phyloP scores from a whole-genome alignment of 2,888 invertebrate species.

The Drosophila neotestacea region DNA sequence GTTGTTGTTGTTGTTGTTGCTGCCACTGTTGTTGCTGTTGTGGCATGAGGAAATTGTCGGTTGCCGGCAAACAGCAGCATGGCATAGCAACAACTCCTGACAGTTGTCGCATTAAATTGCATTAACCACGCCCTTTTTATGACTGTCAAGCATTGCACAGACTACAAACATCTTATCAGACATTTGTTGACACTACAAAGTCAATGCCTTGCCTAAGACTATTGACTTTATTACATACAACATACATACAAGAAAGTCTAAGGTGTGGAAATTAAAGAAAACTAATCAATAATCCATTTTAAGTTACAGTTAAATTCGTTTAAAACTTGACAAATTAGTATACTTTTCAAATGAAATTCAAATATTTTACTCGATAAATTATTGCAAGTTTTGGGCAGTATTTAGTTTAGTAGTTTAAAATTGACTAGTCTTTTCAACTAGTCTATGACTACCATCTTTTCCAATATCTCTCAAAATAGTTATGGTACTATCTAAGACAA shows the following conservation, averaged over 20 bases:
- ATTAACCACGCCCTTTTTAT: conserved; percentile 33
- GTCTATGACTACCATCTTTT: too few relatives aligned
- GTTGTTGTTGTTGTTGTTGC: not conserved
- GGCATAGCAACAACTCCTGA: conserved; percentile 30
- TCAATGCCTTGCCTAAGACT: conserved; percentile 29
- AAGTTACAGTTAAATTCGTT: not conserved
- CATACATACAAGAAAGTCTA: not conserved
- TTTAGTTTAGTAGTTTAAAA: too few relatives aligned
- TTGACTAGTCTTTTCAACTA: too few relatives aligned
- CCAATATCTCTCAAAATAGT: too few relatives aligned
- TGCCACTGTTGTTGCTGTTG: conserved; percentile 12
- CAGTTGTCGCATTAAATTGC: conserved; percentile 44
- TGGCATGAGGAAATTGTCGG: conserved; percentile 67
- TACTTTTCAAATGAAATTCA: too few relatives aligned
- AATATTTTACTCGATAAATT: too few relatives aligned
- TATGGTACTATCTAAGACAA: too few relatives aligned
- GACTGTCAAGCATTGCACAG: conserved; percentile 13
- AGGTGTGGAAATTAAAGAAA: not conserved
- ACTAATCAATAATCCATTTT: not conserved
- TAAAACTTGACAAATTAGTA: not conserved
- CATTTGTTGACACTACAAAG: conserved; percentile 24
- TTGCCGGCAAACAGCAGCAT: conserved; percentile 23
- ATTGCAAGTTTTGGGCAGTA: too few relatives aligned
- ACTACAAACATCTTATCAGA: conserved; percentile 10
- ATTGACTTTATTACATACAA: conserved; percentile 2